These are phyloP conservation scores for Rhopilema esculentum DNA, from an alignment of 30 jellyfish, hydroid and myxozoan species.

Conservation along the genomic window DNA sequence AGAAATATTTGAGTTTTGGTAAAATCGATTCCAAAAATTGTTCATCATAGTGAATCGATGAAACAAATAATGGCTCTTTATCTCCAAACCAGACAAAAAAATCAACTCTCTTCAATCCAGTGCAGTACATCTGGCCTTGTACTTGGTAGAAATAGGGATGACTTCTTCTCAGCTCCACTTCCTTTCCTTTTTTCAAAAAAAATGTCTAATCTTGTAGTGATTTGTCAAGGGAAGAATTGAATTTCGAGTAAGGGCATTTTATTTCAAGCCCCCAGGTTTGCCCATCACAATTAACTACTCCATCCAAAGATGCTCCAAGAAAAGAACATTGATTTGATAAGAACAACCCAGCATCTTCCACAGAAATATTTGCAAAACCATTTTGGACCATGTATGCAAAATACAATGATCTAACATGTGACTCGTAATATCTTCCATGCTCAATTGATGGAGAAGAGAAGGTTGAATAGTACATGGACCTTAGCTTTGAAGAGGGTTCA, in stretches of 20 bases:
- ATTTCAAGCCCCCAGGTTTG: conserved; percentile 29
- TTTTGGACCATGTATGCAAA: not conserved
- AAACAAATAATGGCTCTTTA: conserved; percentile 33
- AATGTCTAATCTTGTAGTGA: not conserved
- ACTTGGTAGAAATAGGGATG: conserved; percentile 43
- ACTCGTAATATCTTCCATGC: conserved; percentile 19
- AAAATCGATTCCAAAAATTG: not conserved
- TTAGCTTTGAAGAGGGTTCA: conserved; percentile 32
- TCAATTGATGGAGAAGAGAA: conserved; percentile 8
- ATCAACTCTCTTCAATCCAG: conserved; percentile 17
- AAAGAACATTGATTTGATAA: not conserved
- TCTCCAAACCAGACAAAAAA: conserved; percentile 60
- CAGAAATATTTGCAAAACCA: not conserved
- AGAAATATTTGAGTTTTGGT: conserved; percentile 41
- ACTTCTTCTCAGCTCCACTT: conserved; percentile 19
- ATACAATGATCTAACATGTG: conserved; percentile 12
- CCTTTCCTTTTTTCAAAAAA: not conserved
- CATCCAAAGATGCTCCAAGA: conserved; percentile 37
- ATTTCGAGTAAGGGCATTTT: conserved; percentile 22
- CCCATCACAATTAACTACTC: conserved; percentile 8
- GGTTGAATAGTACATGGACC: conserved; percentile 8
- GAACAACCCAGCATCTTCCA: not conserved
- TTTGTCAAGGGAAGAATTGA: conserved; percentile 3
- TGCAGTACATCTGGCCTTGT: conserved; percentile 36
- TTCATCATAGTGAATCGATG: conserved; percentile 13